These are phyloP conservation scores for Phainopepla nitens DNA, from an alignment of 2,113 vertebrate species.

Conservation along the genomic window DNA sequence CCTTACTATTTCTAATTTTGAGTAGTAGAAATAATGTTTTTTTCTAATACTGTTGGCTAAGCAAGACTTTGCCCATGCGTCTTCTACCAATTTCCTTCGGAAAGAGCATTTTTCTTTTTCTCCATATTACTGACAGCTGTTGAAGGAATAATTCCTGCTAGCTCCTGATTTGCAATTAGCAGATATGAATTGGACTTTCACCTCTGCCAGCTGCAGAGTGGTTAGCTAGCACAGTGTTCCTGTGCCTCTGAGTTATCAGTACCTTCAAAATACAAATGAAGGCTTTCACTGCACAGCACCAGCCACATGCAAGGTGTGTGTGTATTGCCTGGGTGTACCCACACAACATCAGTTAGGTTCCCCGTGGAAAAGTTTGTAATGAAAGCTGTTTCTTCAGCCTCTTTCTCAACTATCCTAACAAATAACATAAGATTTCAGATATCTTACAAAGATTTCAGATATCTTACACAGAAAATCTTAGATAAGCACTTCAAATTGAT, in stretches of 20 bases:
- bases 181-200: not conserved
- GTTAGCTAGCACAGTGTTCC: not conserved
- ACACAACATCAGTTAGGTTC: not conserved
- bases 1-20: not conserved
- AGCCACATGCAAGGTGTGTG: rapidly evolving
- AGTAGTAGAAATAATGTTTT: not conserved
- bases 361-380: not conserved
- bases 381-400: not conserved
- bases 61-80: not conserved
- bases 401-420: not conserved
- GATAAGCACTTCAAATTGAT: not conserved
- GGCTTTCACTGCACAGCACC: not conserved
- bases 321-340: too few relatives aligned
- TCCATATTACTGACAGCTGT: not conserved
- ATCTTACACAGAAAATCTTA: not conserved
- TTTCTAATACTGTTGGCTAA: not conserved
- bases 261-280: not conserved
- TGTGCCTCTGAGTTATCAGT: rapidly evolving
- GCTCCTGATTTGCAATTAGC: not conserved
- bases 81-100: not conserved
- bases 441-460: not conserved
- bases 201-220: not conserved
- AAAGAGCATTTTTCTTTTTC: not conserved
- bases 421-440: not conserved
- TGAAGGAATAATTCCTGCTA: not conserved